These are phyloP conservation scores for Anas bahamensis DNA, from an alignment of 2,797 vertebrate genomes.

Conservation along the genomic window DNA sequence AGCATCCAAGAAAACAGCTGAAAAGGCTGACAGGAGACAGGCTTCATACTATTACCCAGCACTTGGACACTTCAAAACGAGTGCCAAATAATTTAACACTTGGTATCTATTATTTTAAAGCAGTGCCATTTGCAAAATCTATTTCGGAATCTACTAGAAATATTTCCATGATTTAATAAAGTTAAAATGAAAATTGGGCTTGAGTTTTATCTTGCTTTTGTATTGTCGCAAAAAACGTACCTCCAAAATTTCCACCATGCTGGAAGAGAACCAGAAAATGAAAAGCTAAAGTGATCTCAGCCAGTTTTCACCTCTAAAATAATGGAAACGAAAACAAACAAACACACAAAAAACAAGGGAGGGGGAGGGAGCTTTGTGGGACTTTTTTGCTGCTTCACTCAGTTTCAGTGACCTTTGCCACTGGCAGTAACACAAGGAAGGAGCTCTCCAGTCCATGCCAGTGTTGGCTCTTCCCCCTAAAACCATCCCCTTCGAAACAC, in stretches of 20 bases:
- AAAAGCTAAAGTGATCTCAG: not conserved
- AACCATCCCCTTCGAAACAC: not conserved
- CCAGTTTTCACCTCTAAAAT: not conserved
- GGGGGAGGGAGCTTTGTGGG: not conserved
- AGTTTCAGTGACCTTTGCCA: not conserved
- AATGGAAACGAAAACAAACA: not conserved
- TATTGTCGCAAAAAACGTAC: not conserved
- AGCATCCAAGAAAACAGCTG: not conserved
- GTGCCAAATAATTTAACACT: not conserved
- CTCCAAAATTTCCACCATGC: not conserved
- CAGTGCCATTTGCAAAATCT: not conserved
- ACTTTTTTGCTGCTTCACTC: not conserved
- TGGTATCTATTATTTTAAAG: not conserved
- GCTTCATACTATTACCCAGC: not conserved
- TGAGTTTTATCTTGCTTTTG: not conserved
- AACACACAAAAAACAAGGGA: no score
- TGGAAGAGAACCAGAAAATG: not conserved
- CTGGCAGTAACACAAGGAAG: not conserved
- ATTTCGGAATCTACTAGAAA: not conserved
- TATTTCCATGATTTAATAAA: not conserved
- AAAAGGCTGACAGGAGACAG: not conserved
- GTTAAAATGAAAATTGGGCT: not conserved
- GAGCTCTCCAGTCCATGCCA: not conserved
- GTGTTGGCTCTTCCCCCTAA: not conserved
- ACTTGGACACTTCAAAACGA: not conserved